phyloP scores from a whole-genome alignment of 2,113 vertebrate genomes.

The Myotis davidii region DNA sequence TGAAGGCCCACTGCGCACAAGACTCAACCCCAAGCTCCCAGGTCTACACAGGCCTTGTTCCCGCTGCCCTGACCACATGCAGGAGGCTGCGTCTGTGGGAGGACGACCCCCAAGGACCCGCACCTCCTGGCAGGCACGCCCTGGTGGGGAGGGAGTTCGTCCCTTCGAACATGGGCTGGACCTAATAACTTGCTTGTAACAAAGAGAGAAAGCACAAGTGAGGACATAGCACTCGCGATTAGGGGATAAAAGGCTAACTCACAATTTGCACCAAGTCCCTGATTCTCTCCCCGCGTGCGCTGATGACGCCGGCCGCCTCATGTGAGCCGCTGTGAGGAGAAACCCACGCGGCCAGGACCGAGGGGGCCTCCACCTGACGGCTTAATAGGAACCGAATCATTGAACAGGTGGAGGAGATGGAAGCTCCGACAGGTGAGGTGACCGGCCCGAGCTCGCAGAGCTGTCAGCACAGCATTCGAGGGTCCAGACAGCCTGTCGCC shows the following conservation, averaged over 20 bases:
- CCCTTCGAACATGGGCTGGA: neutral
- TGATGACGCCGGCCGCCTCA: neutral
- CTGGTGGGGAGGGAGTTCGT: neutral
- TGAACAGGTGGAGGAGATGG: neutral
- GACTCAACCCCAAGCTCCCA: neutral
- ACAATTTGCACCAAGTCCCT: neutral
- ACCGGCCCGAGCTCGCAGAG: neutral
- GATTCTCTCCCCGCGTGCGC: neutral
- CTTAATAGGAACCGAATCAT: neutral
- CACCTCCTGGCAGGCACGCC: neutral
- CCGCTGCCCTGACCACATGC: neutral
- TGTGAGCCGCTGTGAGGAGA: neutral
- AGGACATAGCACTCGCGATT: neutral
- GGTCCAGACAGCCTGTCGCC: rapidly evolving
- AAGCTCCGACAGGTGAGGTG: neutral
- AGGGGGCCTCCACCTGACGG: neutral
- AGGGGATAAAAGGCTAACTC: neutral
- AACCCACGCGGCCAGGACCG: rapidly evolving
- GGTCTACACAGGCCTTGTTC: neutral
- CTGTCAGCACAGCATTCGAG: rapidly evolving
- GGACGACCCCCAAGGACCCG: neutral
- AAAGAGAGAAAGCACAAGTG: neutral
- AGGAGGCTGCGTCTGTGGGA: neutral
- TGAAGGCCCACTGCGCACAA: neutral
- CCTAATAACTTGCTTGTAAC: neutral